These are phyloP conservation scores for Ricordea florida DNA, from an alignment of 92 coral and sea anemone species.

Conservation along the genomic window DNA sequence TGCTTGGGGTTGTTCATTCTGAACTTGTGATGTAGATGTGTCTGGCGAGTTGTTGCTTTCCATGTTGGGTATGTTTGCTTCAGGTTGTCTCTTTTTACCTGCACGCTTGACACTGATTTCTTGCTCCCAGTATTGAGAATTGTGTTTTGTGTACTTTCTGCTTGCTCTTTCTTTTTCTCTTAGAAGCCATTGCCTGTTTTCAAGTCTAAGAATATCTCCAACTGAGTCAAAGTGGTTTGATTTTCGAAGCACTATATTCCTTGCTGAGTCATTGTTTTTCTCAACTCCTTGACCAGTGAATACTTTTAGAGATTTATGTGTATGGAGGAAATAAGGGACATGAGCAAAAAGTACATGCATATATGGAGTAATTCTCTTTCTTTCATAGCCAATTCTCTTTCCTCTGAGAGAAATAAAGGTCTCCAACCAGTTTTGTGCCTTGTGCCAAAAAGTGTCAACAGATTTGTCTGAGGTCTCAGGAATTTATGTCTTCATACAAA, in stretches of 20 bases:
- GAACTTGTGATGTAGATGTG: too few relatives aligned
- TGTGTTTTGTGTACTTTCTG: too few relatives aligned
- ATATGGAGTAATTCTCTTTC: constrained; percentile 52
- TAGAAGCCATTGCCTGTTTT: constrained; percentile 30
- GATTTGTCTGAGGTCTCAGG: background rate
- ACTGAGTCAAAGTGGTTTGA: constrained; percentile 60
- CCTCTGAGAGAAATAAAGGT: constrained; percentile 9
- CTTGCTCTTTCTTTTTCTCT: constrained; percentile 18
- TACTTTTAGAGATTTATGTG: constrained; percentile 15
- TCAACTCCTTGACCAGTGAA: constrained; percentile 65
- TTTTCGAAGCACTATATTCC: constrained; percentile 39
- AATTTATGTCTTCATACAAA: background rate
- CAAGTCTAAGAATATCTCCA: constrained; percentile 40
- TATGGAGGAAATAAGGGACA: constrained; percentile 45
- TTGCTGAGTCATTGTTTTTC: constrained; percentile 55
- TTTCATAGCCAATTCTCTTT: constrained; percentile 23
- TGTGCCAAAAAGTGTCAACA: constrained; percentile 18
- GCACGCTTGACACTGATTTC: too few relatives aligned
- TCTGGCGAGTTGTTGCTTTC: too few relatives aligned
- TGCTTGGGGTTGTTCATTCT: too few relatives aligned
- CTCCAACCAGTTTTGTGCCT: constrained; percentile 52
- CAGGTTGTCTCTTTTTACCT: too few relatives aligned
- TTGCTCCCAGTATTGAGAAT: too few relatives aligned
- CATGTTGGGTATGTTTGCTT: too few relatives aligned
- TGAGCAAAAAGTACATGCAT: too few relatives aligned